Evolutionary conservation across 2,797 vertebrate species (phyloP), one percentile per base, ranked within the genome.

Genomic region (Mallotus villosus): DNA sequence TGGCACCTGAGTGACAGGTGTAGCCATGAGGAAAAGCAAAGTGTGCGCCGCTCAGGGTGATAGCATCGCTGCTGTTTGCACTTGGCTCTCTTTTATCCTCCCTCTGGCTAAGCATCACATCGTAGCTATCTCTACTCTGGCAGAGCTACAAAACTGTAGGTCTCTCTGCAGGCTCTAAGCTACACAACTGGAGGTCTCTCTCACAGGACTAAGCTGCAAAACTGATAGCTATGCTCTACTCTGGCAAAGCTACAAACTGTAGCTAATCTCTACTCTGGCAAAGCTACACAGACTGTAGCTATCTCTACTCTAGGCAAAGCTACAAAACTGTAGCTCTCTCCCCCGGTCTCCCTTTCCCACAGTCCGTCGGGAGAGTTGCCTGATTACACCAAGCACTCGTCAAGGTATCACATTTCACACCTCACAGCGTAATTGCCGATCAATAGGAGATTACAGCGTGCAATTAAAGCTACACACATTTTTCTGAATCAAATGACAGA

Each of bases 1-100:
- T 78, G 82, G 80, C 84, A 86, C 81, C 85, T 92, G 91, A 94
- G 79, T 90, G 92, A 88, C 90, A 90, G 87, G 89, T 92, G 90
- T 85, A 92, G 86, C 84, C 86, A 55, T 88, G 88, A 89, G 85
- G 91, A 90, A 91, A 88, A 64, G 80, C 79, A 65, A 82, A 17
- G 81, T 83, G 74, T 76, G 82, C 82, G 68, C 81, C 81, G 29
- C 82, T 84, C 76, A 63, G 64, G 46, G 71, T 29, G 89, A 92
- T 92, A 90, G 83, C 88, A 91, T 90, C 88, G 1, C 59, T 24
- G 71, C 81, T 82, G 77, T 72, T 72, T 68, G 76, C 72, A 72
- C 86, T 72, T 60, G 70, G 49, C 82, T 77, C 27, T 59, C 71
- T 78, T 78, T 14, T 41, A 41, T 84, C 75, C 75, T 75, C 71